Evolutionary conservation across 2,113 vertebrate species (phyloP).

Genomic region (Coregonus clupeaformis): DNA sequence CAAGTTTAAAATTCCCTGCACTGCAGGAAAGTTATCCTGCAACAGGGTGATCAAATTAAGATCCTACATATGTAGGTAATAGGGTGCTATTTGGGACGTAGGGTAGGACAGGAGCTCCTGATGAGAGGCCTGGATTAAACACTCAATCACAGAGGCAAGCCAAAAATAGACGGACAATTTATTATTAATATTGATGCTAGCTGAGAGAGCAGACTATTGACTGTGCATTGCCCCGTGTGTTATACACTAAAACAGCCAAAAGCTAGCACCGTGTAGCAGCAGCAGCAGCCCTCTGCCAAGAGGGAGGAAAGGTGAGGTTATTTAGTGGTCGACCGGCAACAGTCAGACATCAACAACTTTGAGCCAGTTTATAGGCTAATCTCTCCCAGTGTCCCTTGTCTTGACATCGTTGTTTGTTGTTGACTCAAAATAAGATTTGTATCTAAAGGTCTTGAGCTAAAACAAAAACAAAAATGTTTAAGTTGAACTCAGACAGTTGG

Average conservation of each 20-base stretch:
- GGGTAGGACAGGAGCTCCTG: not conserved
- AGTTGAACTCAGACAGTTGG: not conserved
- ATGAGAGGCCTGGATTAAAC: constrained; percentile 27
- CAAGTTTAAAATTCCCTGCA: too few species aligned
- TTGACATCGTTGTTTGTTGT: not conserved
- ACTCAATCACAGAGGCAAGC: constrained; percentile 28
- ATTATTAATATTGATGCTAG: constrained; percentile 47
- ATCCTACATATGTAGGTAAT: too few species aligned
- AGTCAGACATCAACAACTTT: not conserved
- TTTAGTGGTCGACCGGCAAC: too few species aligned
- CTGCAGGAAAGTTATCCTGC: too few species aligned
- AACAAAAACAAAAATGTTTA: not conserved
- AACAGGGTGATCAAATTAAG: too few species aligned
- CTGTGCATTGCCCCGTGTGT: constrained; percentile 7
- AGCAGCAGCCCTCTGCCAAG: too few species aligned
- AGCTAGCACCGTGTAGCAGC: not conserved
- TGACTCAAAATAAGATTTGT: not conserved
- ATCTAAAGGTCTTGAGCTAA: not conserved
- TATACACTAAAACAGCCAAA: not conserved
- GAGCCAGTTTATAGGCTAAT: not conserved
- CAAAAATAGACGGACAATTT: constrained; percentile 33
- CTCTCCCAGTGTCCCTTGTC: not conserved
- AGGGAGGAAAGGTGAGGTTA: too few species aligned
- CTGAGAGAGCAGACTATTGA: constrained; percentile 29
- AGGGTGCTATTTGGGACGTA: too few species aligned